Conservation (phyloP, 2,888 invertebrate genomes). For the Neuroscelio doddi region DNA sequence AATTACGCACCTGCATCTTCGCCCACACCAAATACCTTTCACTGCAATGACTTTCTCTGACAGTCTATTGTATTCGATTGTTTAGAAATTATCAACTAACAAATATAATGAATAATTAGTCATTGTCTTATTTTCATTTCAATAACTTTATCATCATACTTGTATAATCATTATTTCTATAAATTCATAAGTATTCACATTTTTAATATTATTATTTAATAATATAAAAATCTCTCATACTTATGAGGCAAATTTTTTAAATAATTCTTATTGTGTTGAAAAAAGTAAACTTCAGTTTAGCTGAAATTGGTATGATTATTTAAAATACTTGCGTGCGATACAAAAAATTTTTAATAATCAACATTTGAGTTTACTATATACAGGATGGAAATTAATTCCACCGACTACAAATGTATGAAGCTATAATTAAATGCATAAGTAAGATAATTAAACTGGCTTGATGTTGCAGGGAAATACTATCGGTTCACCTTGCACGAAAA, state of each 20-base stretch:
- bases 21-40: constrained; percentile 63
- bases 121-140: too few species aligned
- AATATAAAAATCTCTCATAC: too few species aligned
- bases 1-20: constrained; percentile 52
- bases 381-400: not conserved
- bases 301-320: too few species aligned
- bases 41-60: constrained; percentile 58
- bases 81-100: not conserved
- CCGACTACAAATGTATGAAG: constrained; percentile 1
- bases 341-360: not conserved
- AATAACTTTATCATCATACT: too few species aligned
- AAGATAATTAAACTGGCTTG: constrained; percentile 10
- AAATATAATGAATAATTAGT: not conserved
- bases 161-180: too few species aligned
- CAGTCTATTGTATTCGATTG: not conserved
- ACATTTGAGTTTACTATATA: not conserved
- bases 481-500: constrained; percentile 13
- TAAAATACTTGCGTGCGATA: too few species aligned
- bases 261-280: too few species aligned
- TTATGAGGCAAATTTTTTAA: too few species aligned
- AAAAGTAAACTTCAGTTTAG: too few species aligned
- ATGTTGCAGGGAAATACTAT: constrained; percentile 5
- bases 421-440: constrained; percentile 9
- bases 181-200: too few species aligned
- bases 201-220: too few species aligned